Percentiles rank a stretch among this genome's conserved stretches.
These are phyloP conservation scores for Rhagium mordax DNA, from an alignment of 2,888 invertebrate genomes.

Conservation along the genomic window DNA sequence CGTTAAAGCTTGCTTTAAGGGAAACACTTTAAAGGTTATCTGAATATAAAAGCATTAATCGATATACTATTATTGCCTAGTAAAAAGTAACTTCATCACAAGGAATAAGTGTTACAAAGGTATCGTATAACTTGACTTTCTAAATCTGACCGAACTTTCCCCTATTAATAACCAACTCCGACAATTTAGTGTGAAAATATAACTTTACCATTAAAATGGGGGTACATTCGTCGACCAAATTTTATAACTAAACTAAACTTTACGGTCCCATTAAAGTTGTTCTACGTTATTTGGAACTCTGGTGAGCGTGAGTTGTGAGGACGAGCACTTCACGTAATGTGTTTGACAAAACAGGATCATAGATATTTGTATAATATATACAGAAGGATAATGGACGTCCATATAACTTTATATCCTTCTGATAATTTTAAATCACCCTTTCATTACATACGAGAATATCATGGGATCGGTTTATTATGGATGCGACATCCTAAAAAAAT, in stretches of 20 bases:
- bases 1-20: no score
- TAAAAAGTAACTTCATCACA: background rate
- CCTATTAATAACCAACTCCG: conserved; percentile 26
- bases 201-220: conserved; percentile 37
- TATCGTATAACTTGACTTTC: background rate
- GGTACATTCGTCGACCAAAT: conserved; percentile 29
- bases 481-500: background rate
- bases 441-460: background rate
- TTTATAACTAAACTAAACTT: conserved; percentile 36
- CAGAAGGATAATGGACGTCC: conserved; percentile 27
- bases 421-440: conserved; percentile 16
- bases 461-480: background rate
- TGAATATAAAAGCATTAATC: background rate
- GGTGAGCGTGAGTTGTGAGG: background rate
- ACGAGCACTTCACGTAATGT: conserved; percentile 32
- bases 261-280: conserved; percentile 29
- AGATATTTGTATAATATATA: conserved; percentile 29
- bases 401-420: conserved; percentile 10
- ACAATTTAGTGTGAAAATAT: conserved; percentile 35
- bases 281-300: conserved; percentile 31
- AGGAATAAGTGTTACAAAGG: background rate
- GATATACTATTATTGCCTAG: background rate
- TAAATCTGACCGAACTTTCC: background rate
- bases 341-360: conserved; percentile 22
- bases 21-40: no score